Conservation (phyloP, 2,888 invertebrate species). For the Rambutsinella grinnellia region DNA sequence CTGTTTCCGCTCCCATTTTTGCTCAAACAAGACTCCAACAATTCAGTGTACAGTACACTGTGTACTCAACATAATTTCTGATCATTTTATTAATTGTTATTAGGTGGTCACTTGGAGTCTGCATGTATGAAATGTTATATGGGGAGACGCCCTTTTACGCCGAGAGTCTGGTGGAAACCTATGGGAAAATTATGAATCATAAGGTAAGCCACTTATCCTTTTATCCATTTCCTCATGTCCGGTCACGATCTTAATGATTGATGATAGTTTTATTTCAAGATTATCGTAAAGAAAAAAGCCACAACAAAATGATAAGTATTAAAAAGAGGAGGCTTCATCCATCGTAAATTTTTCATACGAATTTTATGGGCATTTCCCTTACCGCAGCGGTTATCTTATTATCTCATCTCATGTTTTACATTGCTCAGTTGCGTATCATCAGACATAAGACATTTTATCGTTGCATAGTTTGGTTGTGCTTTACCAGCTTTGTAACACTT, state of each 20-base stretch:
- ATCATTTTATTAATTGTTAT: background rate
- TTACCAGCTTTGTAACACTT: background rate
- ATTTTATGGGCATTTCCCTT: background rate
- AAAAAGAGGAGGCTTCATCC: background rate
- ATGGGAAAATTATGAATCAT: constrained; percentile 99
- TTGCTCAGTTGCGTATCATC: background rate
- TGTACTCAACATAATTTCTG: too few species aligned
- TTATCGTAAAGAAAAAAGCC: background rate
- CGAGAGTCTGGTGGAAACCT: constrained; percentile 97
- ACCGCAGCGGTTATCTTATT: background rate
- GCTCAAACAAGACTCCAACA: background rate
- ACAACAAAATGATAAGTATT: constrained; percentile 3
- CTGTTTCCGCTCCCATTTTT: background rate
- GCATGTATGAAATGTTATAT: constrained; percentile 98
- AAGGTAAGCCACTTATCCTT: constrained; percentile 73
- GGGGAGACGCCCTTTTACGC: constrained; percentile 99
- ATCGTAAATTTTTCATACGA: background rate
- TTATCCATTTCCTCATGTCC: constrained; percentile 12
- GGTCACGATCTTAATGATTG: constrained; percentile 41
- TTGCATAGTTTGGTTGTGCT: background rate
- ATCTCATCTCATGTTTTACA: background rate
- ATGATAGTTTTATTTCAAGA: constrained; percentile 25
- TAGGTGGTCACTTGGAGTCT: constrained; percentile 68
- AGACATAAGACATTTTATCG: too few species aligned
- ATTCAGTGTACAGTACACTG: too few species aligned